Conservation (phyloP, 1,140 invertebrate genomes). For the Drosophila aff. region DNA sequence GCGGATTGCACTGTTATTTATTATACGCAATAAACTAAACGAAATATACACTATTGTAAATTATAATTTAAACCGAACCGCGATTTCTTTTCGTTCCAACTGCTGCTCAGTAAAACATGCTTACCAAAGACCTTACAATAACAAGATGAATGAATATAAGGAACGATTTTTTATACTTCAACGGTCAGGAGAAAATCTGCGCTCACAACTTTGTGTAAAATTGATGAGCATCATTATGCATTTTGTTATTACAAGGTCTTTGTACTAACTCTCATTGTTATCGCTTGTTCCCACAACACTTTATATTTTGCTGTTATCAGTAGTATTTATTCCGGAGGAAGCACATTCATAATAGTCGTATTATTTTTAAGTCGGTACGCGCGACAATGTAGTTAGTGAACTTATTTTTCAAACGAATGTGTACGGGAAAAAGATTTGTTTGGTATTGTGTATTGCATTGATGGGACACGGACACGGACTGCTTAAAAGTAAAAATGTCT, state of each 20-base stretch:
- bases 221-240: background rate
- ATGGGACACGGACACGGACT: constrained; percentile 42
- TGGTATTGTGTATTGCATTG: constrained; percentile 62
- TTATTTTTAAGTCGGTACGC: constrained; percentile 49
- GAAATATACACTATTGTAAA: constrained; percentile 44
- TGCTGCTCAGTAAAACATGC: constrained; percentile 40
- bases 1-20: constrained; percentile 68
- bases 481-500: constrained; percentile 52
- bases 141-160: background rate
- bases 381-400: constrained; percentile 63
- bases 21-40: constrained; percentile 62
- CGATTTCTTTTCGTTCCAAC: constrained; percentile 39
- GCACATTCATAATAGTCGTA: constrained; percentile 30
- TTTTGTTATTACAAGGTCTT: background rate
- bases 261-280: constrained; percentile 40
- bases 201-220: background rate
- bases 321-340: constrained; percentile 65
- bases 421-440: constrained; percentile 59
- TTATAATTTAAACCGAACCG: constrained; percentile 49
- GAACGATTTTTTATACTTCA: background rate
- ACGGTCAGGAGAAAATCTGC: background rate
- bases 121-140: background rate
- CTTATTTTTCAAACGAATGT: constrained; percentile 69
- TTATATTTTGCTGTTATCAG: constrained; percentile 54
- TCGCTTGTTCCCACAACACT: constrained; percentile 37